Base-by-base conservation (phyloP, 2,888 invertebrate genomes). In the Rhingia rostrata region DNA sequence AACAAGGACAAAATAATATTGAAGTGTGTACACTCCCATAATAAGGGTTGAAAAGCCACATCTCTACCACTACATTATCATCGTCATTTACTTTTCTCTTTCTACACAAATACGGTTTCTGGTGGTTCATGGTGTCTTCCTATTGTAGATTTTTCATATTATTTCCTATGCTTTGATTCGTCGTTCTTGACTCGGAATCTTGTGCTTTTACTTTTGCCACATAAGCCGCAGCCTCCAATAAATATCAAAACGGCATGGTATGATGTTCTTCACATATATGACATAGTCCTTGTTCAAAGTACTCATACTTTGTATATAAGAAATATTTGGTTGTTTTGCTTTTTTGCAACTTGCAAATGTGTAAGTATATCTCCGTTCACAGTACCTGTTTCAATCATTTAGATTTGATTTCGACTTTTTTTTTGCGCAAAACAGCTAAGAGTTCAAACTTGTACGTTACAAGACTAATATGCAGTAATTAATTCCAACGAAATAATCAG, bases 81-180 rank as follows among this genome's bases (percentile, higher is more conserved):
- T 61, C 37, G 66, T 53, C 80, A 80, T 74, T 84, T 80, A 84
- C 84, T 84, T 69, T 70, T 66, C 84, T 80, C 80, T 75, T 73
- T 64, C 78, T 63, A 61, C 63, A 69, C 83, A 79, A 67, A 69
- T 69, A 67, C 69, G 56, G 63, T 63, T 56, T 74, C 84, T 77
- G 69, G 64, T 80, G 70, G 43, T 33, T 75, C 61, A 66, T 72
- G 70, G 66, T 75, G 61, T 67, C 75, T 81, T 80, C 60, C 81
- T 72, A 85, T 85, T 70, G 85, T 81, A 77, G 81, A 85, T 81
- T 81, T 85, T 85, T 81, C 75, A 77, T 85, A 85, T 81, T 80
- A 84, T 85, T 81, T 85, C 77, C 85, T 85, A 85, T 67, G 81
- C 85, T 85, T 81, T 85, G 85, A 85, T 85, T 85, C 85, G 85